Evolutionary conservation across 2,888 invertebrate species (phyloP), one percentile per base, ranked within the genome.

Genomic region (Eupithecia tripunctaria): DNA sequence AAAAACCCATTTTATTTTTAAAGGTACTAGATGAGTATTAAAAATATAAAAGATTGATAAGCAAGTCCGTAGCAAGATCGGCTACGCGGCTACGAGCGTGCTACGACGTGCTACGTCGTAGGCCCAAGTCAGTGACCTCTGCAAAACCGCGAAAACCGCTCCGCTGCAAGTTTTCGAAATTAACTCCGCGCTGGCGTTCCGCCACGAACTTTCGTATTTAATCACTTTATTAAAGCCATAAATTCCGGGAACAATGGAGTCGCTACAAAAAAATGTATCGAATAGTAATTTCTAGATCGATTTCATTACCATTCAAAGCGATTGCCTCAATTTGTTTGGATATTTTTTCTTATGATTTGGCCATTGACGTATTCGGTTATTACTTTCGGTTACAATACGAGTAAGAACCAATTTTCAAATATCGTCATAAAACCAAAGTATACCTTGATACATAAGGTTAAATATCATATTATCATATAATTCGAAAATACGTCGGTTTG

Each of bases 191-290:
- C 80, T 86, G 85, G 87, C 87, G 86, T 87, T 87, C 86, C 88
- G 87, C 87, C 85, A 86, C 86, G 71, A 73, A 71, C 74, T 76
- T 72, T 73, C 87, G 84, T 88, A 90, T 90, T 91, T 90, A 91
- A 90, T 91, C 90, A 90, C 90, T 90, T 89, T 90, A 89, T 87
- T 89, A 90, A 90, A 88, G 87, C 89, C 85, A 88, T 91, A 90
- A 90, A 89, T 81, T 81, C 79, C 80, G 80, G 81, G 82, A 89
- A 91, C 91, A 91, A 91, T 91, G 87, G 89, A 82, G 86, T 89
- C 85, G 89, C 86, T 87, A 89, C 86, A 89, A 90, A 89, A 29
- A 56, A 90, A 89, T 84, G 85, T 87, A 88, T 88, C 86, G 86
- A 88, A 87, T 87, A 87, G 88, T 86, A 81, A 84, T 84, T 85